Conservation (phyloP, 2,113 vertebrate species). For the Eulacestoma nigropectus region DNA sequence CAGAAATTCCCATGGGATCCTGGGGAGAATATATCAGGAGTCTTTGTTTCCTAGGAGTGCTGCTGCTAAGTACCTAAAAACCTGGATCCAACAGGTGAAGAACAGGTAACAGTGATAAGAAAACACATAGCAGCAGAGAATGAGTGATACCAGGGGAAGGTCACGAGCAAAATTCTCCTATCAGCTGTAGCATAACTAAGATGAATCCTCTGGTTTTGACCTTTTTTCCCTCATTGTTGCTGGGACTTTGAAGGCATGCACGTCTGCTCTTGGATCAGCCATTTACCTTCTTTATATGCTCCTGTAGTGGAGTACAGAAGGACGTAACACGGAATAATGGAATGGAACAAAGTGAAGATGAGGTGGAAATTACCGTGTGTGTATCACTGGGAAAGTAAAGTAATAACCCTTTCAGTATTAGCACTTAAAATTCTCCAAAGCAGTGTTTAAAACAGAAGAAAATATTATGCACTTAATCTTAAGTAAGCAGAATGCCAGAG, state of each 20-base stretch:
- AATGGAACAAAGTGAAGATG: not conserved
- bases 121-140: not conserved
- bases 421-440: not conserved
- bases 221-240: rapidly evolving
- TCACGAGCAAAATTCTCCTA: not conserved
- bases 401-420: not conserved
- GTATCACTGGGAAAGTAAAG: not conserved
- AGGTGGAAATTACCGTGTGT: not conserved
- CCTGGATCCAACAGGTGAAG: not conserved
- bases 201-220: not conserved
- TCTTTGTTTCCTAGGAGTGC: not conserved
- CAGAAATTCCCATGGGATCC: not conserved
- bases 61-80: not conserved
- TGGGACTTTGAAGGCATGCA: not conserved
- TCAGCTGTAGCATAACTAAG: not conserved
- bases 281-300: not conserved
- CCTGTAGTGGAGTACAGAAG: not conserved
- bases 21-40: not conserved
- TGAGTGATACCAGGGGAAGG: not conserved
- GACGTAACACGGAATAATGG: not conserved
- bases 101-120: not conserved
- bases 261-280: not conserved
- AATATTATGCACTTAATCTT: not conserved
- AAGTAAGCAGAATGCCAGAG: not conserved
- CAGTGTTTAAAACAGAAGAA: not conserved